These are phyloP conservation scores for Branchinecta lindahli DNA, from an alignment of 1,140 invertebrate genomes.

Conservation along the genomic window DNA sequence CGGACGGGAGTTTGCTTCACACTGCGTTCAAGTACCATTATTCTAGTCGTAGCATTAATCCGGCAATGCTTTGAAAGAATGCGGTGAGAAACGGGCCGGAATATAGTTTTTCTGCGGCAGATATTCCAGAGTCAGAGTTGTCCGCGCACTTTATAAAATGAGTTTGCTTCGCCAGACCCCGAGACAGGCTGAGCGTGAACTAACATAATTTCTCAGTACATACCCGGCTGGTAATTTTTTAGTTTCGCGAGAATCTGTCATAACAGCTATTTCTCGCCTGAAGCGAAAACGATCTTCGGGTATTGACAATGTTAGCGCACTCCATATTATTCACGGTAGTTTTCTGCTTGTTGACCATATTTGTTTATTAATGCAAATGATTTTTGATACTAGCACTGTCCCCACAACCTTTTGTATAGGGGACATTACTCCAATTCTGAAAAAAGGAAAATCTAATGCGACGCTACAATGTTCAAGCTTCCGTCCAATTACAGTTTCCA, in stretches of 20 bases:
- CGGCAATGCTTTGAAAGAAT: constrained; percentile 6
- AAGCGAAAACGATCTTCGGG: not conserved
- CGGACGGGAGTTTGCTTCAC: not conserved
- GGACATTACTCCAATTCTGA: not conserved
- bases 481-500: not conserved
- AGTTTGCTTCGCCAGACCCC: no score
- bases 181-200: no score
- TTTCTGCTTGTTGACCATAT: not conserved
- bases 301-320: not conserved
- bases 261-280: not conserved
- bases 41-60: not conserved
- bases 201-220: constrained; percentile 1
- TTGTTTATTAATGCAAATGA: constrained; percentile 5
- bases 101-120: not conserved
- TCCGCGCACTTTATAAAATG: no score
- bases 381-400: not conserved
- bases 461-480: not conserved
- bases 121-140: constrained; percentile 8
- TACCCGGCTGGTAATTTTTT: constrained; percentile 8
- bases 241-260: constrained; percentile 1
- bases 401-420: not conserved
- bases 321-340: not conserved
- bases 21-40: not conserved
- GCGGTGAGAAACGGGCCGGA: not conserved
- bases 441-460: not conserved